Evolutionary conservation across 2,113 vertebrate species (phyloP).

Genomic region (Zingel zingel): DNA sequence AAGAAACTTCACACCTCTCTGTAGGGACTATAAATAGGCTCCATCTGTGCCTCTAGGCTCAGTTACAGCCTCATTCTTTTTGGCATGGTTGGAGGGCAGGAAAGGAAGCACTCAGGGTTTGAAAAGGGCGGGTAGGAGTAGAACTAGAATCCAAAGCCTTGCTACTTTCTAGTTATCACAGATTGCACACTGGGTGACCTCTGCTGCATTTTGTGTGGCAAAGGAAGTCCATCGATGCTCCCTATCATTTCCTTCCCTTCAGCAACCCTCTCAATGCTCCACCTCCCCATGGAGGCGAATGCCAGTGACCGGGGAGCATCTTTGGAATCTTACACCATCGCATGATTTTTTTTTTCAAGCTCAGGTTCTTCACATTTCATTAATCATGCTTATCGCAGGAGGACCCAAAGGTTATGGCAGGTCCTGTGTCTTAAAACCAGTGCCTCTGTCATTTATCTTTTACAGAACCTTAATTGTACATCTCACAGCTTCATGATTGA

Average conservation of each 20-base stretch:
- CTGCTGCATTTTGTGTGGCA: constrained; percentile 20
- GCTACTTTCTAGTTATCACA: constrained; percentile 59
- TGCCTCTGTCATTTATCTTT: constrained; percentile 21
- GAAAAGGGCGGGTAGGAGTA: constrained; percentile 14
- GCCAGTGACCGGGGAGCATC: constrained; percentile 45
- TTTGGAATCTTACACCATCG: constrained; percentile 57
- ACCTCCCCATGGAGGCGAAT: constrained; percentile 6
- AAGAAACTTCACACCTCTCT: constrained; percentile 87
- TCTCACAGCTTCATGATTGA: constrained; percentile 27
- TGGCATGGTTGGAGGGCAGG: constrained; percentile 66
- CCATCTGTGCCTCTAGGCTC: constrained; percentile 86
- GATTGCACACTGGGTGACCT: constrained; percentile 55
- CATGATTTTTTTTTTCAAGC: constrained; percentile 32
- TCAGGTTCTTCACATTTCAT: constrained; percentile 70
- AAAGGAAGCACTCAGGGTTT: constrained; percentile 65
- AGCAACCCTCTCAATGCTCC: constrained; percentile 1
- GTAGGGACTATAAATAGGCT: constrained; percentile 82
- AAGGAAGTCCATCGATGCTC: constrained; percentile 38
- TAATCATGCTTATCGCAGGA: constrained; percentile 40
- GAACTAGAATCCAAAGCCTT: constrained; percentile 45
- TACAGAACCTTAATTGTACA: constrained; percentile 17
- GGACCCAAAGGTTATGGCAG: constrained; percentile 19
- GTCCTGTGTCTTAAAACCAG: constrained; percentile 24
- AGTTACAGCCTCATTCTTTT: constrained; percentile 85
- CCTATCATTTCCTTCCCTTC: constrained; percentile 30